Percentiles rank a stretch among this genome's conserved stretches.
Evolutionary conservation across 2,113 vertebrate genomes (phyloP).

Genomic region (Sardina pilchardus): DNA sequence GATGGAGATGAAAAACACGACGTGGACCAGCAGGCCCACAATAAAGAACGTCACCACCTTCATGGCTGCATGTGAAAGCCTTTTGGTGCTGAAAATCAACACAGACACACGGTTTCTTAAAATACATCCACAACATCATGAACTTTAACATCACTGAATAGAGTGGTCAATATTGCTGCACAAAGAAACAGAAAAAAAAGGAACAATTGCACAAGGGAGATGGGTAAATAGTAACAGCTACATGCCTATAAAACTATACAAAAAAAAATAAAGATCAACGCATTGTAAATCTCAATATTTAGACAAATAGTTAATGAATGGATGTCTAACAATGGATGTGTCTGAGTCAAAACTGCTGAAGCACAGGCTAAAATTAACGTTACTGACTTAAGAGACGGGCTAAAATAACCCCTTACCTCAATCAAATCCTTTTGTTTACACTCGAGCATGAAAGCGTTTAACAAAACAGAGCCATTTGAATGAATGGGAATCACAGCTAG

Average conservation of each 20-base stretch:
- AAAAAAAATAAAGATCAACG: not conserved
- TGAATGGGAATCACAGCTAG: slow-evolving; percentile 1
- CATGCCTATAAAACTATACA: not conserved
- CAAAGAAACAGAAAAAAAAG: not conserved
- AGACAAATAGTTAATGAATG: too few relatives aligned
- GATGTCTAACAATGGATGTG: not conserved
- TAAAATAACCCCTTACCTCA: not conserved
- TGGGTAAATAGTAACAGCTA: not conserved
- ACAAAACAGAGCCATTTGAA: not conserved
- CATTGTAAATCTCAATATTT: not conserved
- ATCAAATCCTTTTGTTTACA: not conserved
- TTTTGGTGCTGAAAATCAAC: slow-evolving; percentile 3
- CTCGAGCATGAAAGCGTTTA: not conserved
- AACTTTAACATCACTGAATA: not conserved
- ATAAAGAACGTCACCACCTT: slow-evolving; percentile 79
- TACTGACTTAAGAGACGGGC: not conserved
- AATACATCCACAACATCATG: not conserved
- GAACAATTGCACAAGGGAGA: not conserved
- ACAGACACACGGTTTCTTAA: not conserved
- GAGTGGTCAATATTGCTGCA: not conserved
- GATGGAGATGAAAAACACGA: slow-evolving; percentile 90
- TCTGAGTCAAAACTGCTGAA: not conserved
- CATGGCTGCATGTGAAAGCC: slow-evolving; percentile 56
- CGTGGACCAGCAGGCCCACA: slow-evolving; percentile 83
- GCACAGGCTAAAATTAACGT: not conserved